A percentile compares a stretch with the other conserved stretches of the same genome.
phyloP scores from a whole-genome alignment of 2,113 vertebrate species.

The Macquaria australasica region DNA sequence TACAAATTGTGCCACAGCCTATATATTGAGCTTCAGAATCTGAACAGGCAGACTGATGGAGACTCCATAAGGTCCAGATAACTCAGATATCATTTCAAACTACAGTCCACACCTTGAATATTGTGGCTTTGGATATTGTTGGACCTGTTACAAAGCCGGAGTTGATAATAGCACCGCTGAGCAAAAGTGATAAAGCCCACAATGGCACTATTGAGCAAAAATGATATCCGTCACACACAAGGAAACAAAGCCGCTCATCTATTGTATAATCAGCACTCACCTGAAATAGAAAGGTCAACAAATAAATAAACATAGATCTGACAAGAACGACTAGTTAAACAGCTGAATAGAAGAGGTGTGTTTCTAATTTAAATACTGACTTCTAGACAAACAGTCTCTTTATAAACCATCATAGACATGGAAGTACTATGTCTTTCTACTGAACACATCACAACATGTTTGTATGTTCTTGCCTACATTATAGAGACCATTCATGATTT shows the following conservation, averaged over 20 bases:
- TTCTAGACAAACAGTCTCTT: conserved; percentile 30
- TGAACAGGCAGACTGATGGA: background rate
- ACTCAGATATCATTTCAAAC: conserved; percentile 28
- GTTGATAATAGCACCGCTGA: conserved; percentile 61
- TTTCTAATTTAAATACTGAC: conserved; percentile 25
- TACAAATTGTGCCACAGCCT: conserved; percentile 39
- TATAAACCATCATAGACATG: background rate
- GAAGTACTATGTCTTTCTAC: background rate
- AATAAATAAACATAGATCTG: conserved; percentile 65
- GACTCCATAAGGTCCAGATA: conserved; percentile 8
- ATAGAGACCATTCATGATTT: conserved; percentile 9
- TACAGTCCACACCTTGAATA: conserved; percentile 4
- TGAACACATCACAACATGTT: conserved; percentile 14
- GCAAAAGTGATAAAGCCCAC: conserved; percentile 56
- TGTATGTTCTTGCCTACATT: background rate
- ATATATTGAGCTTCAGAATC: conserved; percentile 17
- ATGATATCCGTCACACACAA: conserved; percentile 55
- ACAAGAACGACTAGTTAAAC: conserved; percentile 47
- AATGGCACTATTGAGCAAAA: conserved; percentile 12
- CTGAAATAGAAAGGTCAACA: conserved; percentile 63
- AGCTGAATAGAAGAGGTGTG: conserved; percentile 16
- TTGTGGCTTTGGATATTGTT: conserved; percentile 37
- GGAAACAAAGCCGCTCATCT: conserved; percentile 52
- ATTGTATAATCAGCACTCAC: conserved; percentile 51
- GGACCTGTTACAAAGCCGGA: conserved; percentile 49